Base-by-base conservation (phyloP, 2,888 invertebrate genomes). In the Xanthorhoe spadicearia region DNA sequence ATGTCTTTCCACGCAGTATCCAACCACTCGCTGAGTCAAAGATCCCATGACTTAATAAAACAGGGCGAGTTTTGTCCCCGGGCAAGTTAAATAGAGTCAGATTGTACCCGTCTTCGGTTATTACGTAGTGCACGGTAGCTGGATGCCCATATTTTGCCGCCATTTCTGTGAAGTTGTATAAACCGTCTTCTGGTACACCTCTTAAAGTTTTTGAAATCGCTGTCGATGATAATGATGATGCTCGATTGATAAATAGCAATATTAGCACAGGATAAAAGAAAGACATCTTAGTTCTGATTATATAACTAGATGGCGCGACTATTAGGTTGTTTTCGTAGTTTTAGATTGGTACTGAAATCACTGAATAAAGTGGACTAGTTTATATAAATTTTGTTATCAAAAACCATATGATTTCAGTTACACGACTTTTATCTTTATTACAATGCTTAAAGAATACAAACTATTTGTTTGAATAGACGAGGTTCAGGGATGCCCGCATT, bases 91-190 rank as follows among this genome's bases (percentile, higher is more conserved):
- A 82, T 0, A 83, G 15, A 2, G 72, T 75, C 7, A 83, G 66
- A 3, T 79, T 75, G 61, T 84, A 84, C 6, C 80, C 81, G 52
- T 85, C 85, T 35, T 81, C 75, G 1, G 83, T 84, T 6, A 62
- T 65, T 3, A 82, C 75, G 1, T 74, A 58, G 51, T 81, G 69
- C n/a, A 74, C 71, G 7, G 68, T 63, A 0, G 76, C 68, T 0
- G 8, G 13, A 35, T 76, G 63, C 0, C 78, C 78, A 59, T 75
- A 73, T 58, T 74, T 73, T 0, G 6, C 28, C 2, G 78, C 68
- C 1, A 82, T 61, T 48, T 73, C 59, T 0, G 64, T 66, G 58
- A 81, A 81, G 59, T 71, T 65, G 4, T 68, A 32, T 13, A 17
- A 5, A 2, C 66, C 69, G n/a, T 74, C 70, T 43, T 68, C 70